Evolutionary conservation across 2,797 vertebrate genomes (phyloP).

Genomic region (Onychomys leucogaster): DNA sequence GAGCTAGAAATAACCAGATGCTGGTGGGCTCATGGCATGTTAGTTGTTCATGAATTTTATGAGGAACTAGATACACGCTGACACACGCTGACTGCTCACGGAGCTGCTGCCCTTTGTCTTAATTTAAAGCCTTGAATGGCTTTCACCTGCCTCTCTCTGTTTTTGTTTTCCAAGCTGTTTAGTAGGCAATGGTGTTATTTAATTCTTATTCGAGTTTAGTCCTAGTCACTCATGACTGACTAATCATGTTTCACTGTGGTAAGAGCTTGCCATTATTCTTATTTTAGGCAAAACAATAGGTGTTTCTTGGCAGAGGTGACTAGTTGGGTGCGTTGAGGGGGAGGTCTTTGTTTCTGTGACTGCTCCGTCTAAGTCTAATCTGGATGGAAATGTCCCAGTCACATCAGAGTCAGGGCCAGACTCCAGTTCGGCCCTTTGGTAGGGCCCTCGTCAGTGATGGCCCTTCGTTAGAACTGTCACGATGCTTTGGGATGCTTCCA

Average conservation of each 20-base stretch:
- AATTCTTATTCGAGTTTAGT: slow-evolving; percentile 66
- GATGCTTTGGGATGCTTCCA: not conserved
- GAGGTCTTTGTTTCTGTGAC: slow-evolving; percentile 23
- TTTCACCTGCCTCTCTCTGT: not conserved
- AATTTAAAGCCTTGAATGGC: slow-evolving; percentile 47
- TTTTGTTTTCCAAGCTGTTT: slow-evolving; percentile 68
- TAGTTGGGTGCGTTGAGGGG: slow-evolving; percentile 41
- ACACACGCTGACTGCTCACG: not conserved
- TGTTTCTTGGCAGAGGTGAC: slow-evolving; percentile 52
- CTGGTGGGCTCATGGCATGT: not conserved
- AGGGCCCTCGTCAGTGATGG: not conserved
- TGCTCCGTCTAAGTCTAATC: slow-evolving; percentile 41
- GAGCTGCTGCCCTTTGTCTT: slow-evolving; percentile 9
- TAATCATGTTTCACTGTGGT: slow-evolving; percentile 63
- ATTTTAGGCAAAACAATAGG: slow-evolving; percentile 65
- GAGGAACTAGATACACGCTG: not conserved
- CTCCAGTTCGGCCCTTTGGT: not conserved
- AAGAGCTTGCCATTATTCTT: slow-evolving; percentile 65
- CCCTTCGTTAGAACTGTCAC: not conserved
- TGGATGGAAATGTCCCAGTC: not conserved
- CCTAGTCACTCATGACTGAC: slow-evolving; percentile 62
- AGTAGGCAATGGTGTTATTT: slow-evolving; percentile 57
- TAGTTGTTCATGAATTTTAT: slow-evolving; percentile 36
- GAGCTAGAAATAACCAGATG: slow-evolving; percentile 43
- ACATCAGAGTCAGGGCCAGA: not conserved